Base-by-base conservation (phyloP, 2,113 vertebrate genomes). In the Spermophilus dauricus region DNA sequence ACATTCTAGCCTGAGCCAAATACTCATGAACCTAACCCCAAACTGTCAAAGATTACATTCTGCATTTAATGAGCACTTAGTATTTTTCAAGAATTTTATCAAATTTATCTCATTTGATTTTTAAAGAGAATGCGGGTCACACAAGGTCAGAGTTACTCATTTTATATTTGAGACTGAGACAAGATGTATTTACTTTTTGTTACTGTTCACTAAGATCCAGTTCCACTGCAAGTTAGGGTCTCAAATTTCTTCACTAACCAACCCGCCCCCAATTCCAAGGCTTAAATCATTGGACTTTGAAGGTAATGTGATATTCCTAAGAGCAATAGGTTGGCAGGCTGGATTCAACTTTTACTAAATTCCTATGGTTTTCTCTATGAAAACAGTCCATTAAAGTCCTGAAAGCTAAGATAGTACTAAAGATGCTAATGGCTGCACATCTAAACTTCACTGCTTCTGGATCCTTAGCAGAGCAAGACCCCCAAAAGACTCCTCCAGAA, bases 61-160 rank as follows among this genome's bases (percentile, higher is more conserved):
- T 65, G 26, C 10, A 3, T 65, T 58, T 86, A n/a, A 86, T 17
- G 20, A 83, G 26, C 34, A 82, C 48, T 84, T 82, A 37, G 2
- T 37, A 72, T 78, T 70, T 75, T 90, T 87, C 22, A 84, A 92
- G 37, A 93, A 92, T 53, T 34, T 91, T 81, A 78, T 92, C n/a
- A 87, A 96, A 91, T 48, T 87, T 42, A 56, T 20, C 6, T 86
- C n/a, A 86, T 42, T 39, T 34, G 53, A 75, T 75, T 30, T 93
- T 89, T 63, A 94, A 76, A 61, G 20, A 78, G 56, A 89, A 34
- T 39, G 56, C 5, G 10, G 24, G 28, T 76, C 28, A 42, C 12
- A 90, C 17, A 82, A 73, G 78, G 70, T 30, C 85, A 69, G 48
- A 24, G 77, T 28, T 56, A 84, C 34, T 48, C 42, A 70, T 63